These are phyloP conservation scores for Eilema depressum DNA, from an alignment of 2,888 invertebrate species.

Conservation along the genomic window DNA sequence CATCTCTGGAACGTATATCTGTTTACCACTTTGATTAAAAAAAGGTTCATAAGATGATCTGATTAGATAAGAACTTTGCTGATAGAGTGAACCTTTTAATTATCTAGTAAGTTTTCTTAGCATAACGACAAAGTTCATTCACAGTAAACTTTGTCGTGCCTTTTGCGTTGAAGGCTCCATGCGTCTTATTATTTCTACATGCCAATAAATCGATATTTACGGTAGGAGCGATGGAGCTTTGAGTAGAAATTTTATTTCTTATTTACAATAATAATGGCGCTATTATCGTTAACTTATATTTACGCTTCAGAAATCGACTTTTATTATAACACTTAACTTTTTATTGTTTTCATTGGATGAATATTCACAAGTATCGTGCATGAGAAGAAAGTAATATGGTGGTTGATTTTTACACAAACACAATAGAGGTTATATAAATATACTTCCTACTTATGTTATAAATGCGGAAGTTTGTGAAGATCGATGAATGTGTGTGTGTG, in stretches of 20 bases:
- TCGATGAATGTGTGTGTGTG: no score
- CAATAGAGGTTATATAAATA: conserved; percentile 32
- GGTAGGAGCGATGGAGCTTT: conserved; percentile 8
- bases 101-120: neutral
- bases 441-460: conserved; percentile 22
- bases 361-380: conserved; percentile 36
- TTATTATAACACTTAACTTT: conserved; percentile 30
- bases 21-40: no score
- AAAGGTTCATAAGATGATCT: neutral
- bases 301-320: conserved; percentile 24
- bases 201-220: conserved; percentile 23
- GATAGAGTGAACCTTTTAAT: neutral
- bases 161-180: neutral
- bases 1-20: no score
- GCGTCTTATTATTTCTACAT: conserved; percentile 16
- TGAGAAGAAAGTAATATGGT: conserved; percentile 27
- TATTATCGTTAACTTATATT: conserved; percentile 22
- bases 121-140: neutral
- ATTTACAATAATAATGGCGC: conserved; percentile 20
- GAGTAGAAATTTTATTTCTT: conserved; percentile 16
- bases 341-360: conserved; percentile 30
- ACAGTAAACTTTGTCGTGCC: neutral
- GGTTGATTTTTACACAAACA: conserved; percentile 24
- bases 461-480: neutral
- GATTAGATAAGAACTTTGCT: no score